Evolutionary conservation across 2,797 vertebrate species (phyloP).

Genomic region (Rhinoraja longicauda): DNA sequence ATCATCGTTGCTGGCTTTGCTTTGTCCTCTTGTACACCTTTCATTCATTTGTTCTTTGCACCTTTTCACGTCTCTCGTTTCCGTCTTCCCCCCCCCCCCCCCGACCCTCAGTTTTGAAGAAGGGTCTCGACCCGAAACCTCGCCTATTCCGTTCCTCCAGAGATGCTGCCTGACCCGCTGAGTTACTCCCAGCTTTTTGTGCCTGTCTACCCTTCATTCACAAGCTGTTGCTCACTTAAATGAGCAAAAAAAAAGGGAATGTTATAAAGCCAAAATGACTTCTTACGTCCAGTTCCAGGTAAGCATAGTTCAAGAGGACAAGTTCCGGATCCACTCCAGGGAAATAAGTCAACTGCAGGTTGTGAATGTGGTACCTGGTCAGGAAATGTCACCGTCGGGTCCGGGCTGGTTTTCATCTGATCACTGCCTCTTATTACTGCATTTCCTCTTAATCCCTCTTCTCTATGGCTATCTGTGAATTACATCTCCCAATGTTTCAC

Average conservation of each 20-base stretch:
- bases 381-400: constrained; percentile 6
- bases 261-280: neutral
- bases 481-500: neutral
- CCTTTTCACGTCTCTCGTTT: too few species aligned
- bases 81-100: too few species aligned
- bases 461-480: neutral
- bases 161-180: too few species aligned
- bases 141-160: too few species aligned
- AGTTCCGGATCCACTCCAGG: constrained; percentile 91
- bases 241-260: neutral
- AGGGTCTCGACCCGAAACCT: too few species aligned
- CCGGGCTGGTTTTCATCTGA: neutral
- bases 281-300: constrained; percentile 82
- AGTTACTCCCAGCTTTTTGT: too few species aligned
- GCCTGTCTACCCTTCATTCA: too few species aligned
- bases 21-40: too few species aligned
- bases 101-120: too few species aligned
- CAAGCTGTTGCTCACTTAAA: neutral
- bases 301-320: constrained; percentile 73
- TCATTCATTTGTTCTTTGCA: too few species aligned
- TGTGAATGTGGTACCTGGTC: constrained; percentile 66
- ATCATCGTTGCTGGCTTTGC: too few species aligned
- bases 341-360: constrained; percentile 90
- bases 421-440: neutral
- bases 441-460: neutral